These are phyloP conservation scores for Syrrhaptes paradoxus DNA, from an alignment of 2,113 vertebrate species.

Conservation along the genomic window DNA sequence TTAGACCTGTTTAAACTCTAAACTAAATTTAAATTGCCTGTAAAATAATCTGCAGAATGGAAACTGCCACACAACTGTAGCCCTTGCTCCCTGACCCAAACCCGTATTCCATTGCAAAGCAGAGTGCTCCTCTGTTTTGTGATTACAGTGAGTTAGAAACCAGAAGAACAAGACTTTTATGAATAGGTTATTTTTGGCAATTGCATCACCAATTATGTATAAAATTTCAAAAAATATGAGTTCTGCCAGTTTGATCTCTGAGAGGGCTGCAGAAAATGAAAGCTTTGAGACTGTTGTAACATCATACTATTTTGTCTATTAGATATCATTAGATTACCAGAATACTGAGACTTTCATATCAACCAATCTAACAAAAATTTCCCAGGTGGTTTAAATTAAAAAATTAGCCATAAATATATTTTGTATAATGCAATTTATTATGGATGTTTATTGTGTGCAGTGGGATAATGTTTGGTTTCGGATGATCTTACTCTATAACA, in stretches of 20 bases:
- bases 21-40: constrained; percentile 68
- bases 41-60: constrained; percentile 72
- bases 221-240: constrained; percentile 76
- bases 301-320: constrained; percentile 71
- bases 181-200: constrained; percentile 77
- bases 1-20: constrained; percentile 57
- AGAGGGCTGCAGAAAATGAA: constrained; percentile 62
- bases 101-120: constrained; percentile 66
- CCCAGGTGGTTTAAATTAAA: constrained; percentile 68
- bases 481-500: constrained; percentile 42
- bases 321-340: constrained; percentile 73
- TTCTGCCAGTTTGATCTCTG: constrained; percentile 63
- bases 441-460: constrained; percentile 65
- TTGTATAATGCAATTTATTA: constrained; percentile 72
- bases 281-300: constrained; percentile 60
- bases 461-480: constrained; percentile 54
- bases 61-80: constrained; percentile 68
- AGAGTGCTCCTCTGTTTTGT: constrained; percentile 50
- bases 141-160: constrained; percentile 75
- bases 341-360: constrained; percentile 54
- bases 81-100: constrained; percentile 69
- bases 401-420: constrained; percentile 74
- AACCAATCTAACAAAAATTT: constrained; percentile 51
- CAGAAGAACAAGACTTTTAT: constrained; percentile 69
- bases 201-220: constrained; percentile 75